Base-by-base conservation (phyloP, 2,888 invertebrate genomes). In the Rhamnusium bicolor region DNA sequence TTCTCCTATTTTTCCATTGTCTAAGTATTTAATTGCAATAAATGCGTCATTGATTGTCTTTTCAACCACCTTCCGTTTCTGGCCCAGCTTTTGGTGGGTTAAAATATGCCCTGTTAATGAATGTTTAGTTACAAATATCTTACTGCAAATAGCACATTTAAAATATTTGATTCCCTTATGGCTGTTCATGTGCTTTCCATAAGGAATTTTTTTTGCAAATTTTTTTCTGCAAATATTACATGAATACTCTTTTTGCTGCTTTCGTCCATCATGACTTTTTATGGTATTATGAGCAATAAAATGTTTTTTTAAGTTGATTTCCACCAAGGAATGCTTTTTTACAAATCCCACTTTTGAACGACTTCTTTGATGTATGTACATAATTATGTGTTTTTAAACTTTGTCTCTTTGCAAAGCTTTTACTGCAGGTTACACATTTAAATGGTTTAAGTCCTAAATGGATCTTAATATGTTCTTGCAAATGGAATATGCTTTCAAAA, bases 321-420 rank as follows among this genome's bases (percentile, higher is more conserved):
- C 74, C 18, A 72, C 74, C 67, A 70, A 72, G 69, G 47, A 78
- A 78, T 10, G 76, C 70, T 74, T 78, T 78, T 19, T 74, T 74
- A 63, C 78, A 78, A 47, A 76, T 73, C 32, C 40, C 66, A 24
- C 76, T 76, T n/a, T 74, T 74, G 29, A 74, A 78, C 5, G 78
- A 76, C 32, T 71, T 76, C n/a, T 76, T 24, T 8, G 76, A 74
- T 21, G 76, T 73, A 27, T 78, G 78, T 29, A 74, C 74, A 19
- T 74, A 67, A 18, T 65, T 29, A 40, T 78, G 78, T 49, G 73
- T 71, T 46, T 61, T 76, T 56, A 78, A 68, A 56, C 72, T 78
- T 27, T 76, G 74, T 32, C 69, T 65, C 3, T 14, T 54, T 29
- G 60, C 53, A 70, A 73, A 73, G 5, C 51, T 19, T 49, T 67